These are phyloP conservation scores for Helogale parvula DNA, from an alignment of 2,113 vertebrate genomes.

Conservation along the genomic window DNA sequence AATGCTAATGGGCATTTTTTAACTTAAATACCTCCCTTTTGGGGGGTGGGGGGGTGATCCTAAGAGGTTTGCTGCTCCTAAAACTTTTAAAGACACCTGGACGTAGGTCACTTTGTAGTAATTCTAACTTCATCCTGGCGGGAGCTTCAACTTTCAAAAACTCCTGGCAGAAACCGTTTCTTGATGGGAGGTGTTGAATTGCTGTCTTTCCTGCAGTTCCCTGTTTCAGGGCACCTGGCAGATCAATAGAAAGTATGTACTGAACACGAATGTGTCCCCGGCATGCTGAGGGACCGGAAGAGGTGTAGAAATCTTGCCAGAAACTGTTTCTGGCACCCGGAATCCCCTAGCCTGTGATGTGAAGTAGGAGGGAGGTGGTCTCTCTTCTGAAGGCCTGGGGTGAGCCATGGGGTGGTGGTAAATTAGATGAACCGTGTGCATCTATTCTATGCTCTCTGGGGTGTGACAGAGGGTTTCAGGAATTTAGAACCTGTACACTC, in stretches of 20 bases:
- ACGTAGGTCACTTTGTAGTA: conserved; percentile 17
- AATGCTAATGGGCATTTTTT: not conserved
- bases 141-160: not conserved
- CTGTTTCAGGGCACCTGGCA: not conserved
- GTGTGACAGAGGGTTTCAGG: not conserved
- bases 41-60: not conserved
- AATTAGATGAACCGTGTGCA: not conserved
- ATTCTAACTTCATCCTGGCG: not conserved
- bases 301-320: not conserved
- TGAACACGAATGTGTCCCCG: not conserved
- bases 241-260: fast-evolving
- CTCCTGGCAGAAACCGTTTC: not conserved
- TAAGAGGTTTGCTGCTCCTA: not conserved
- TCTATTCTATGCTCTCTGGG: not conserved
- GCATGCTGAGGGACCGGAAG: not conserved
- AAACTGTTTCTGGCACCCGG: not conserved
- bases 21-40: conserved; percentile 18
- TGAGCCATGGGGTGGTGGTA: not conserved
- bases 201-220: not conserved
- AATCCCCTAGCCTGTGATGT: not conserved
- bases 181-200: not conserved
- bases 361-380: too few relatives aligned
- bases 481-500: not conserved
- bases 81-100: not conserved
- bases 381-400: not conserved